Evolutionary conservation across 2,113 vertebrate species (phyloP).

Genomic region (Azemiops feae): DNA sequence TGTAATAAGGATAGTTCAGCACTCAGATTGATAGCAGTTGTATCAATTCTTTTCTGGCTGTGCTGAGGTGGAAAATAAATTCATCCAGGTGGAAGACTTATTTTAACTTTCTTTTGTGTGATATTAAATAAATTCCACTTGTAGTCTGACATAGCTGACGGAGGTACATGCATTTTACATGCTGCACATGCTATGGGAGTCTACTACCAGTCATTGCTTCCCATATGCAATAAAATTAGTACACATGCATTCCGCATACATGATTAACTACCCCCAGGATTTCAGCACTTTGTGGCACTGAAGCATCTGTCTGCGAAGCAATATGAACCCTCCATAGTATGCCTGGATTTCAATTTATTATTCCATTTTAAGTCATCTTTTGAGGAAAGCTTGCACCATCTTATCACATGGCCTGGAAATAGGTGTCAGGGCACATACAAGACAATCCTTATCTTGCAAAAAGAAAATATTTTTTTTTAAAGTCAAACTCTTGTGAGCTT

Average conservation of each 20-base stretch:
- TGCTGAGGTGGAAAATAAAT: neutral
- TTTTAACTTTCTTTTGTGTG: neutral
- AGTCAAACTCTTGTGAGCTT: neutral
- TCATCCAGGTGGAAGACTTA: neutral
- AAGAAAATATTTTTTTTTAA: neutral
- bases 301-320: neutral
- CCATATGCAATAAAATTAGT: neutral
- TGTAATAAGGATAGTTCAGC: neutral
- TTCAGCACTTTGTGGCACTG: neutral
- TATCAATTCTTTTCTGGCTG: neutral
- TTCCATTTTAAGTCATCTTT: neutral
- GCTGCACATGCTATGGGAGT: neutral
- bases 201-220: neutral
- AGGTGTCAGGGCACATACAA: neutral
- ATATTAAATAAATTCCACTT: neutral
- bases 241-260: neutral
- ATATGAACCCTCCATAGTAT: neutral
- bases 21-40: neutral
- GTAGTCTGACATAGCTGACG: neutral
- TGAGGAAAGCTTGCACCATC: too few species aligned
- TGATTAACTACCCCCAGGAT: neutral
- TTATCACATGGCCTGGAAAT: neutral
- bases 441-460: neutral
- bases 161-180: neutral
- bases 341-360: neutral